phyloP scores from a whole-genome alignment of 2,113 vertebrate species.

The Irena cyanogastra region DNA sequence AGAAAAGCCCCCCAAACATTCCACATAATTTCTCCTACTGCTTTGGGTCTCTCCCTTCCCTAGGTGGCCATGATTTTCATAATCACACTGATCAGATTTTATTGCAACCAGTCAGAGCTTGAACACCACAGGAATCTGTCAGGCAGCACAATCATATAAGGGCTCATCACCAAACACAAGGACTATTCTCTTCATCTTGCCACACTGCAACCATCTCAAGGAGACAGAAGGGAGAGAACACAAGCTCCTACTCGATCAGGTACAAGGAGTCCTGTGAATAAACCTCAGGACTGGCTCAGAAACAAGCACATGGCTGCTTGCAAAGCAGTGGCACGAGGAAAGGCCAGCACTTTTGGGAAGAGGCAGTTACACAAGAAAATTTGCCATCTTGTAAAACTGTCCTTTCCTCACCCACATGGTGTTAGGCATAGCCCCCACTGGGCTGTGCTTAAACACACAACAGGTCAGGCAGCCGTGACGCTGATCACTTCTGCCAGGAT shows the following conservation, averaged over 20 bases:
- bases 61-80: rapidly evolving
- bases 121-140: neutral
- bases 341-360: neutral
- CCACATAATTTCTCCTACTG: neutral
- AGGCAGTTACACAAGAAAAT: neutral
- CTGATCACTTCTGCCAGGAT: slow-evolving; percentile 14
- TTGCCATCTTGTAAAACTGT: neutral
- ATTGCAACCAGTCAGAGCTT: neutral
- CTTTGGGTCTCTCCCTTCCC: neutral
- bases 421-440: neutral
- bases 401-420: neutral
- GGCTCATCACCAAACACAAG: neutral
- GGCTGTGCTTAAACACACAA: neutral
- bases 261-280: neutral
- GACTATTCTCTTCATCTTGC: neutral
- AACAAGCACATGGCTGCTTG: neutral
- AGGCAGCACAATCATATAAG: rapidly evolving
- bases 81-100: neutral
- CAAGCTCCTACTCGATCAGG: neutral
- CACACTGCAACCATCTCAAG: neutral
- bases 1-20: neutral
- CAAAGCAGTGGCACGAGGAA: neutral
- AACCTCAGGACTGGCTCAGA: neutral
- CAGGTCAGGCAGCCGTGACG: neutral
- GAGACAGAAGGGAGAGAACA: neutral